Evolutionary conservation across 2,888 invertebrate genomes (phyloP).

Genomic region (Cheilosia impressa): DNA sequence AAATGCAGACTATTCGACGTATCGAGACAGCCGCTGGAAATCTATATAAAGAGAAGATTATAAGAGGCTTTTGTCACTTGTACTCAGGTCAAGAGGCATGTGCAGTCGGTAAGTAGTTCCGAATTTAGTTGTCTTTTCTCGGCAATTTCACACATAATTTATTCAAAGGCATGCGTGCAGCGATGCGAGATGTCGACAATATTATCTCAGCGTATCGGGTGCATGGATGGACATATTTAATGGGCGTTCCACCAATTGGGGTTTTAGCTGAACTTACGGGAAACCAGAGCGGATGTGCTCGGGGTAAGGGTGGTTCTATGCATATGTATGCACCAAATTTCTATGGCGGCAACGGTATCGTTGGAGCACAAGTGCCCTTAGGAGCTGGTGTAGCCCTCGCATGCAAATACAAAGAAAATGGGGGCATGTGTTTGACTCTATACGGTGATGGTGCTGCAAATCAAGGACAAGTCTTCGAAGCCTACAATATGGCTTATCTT

Average conservation of each 20-base stretch:
- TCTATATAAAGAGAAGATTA: slow-evolving; percentile 96
- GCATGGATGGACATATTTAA: slow-evolving; percentile 97
- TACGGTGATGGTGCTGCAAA: slow-evolving; percentile 96
- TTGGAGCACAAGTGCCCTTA: slow-evolving; percentile 98
- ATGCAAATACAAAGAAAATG: slow-evolving; percentile 91
- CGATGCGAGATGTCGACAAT: slow-evolving; percentile 91
- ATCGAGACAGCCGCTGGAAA: slow-evolving; percentile 96
- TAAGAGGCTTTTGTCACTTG: slow-evolving; percentile 98
- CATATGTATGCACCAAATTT: slow-evolving; percentile 97
- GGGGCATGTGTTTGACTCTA: slow-evolving; percentile 92
- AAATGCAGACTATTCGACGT: slow-evolving; percentile 92
- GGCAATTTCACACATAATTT: neutral
- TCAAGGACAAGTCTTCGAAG: slow-evolving; percentile 95
- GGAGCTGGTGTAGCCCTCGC: slow-evolving; percentile 96
- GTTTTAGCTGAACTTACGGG: slow-evolving; percentile 96
- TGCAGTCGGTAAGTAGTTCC: slow-evolving; percentile 77
- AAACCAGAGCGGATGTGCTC: slow-evolving; percentile 92
- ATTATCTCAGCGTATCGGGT: slow-evolving; percentile 98
- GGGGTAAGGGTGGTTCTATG: slow-evolving; percentile 99
- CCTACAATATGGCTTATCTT: slow-evolving; percentile 96
- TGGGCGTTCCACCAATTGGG: slow-evolving; percentile 90
- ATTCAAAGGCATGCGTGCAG: slow-evolving; percentile 90
- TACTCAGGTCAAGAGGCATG: slow-evolving; percentile 94
- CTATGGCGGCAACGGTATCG: slow-evolving; percentile 99
- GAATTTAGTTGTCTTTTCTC: neutral